phyloP scores from a whole-genome alignment of 2,888 invertebrate genomes.

The Biston betularia region DNA sequence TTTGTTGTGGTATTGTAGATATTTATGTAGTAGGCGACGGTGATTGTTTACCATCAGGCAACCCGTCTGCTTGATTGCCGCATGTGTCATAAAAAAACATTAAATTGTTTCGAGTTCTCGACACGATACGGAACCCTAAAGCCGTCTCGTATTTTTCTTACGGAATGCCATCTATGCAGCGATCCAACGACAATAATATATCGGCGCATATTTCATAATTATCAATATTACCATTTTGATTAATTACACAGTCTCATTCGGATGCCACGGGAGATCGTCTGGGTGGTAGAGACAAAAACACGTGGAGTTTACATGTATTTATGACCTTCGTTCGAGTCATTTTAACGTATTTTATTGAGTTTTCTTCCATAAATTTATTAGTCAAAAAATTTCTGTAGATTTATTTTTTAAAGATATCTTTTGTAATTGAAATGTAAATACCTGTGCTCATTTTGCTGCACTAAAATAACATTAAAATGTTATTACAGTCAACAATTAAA shows the following conservation, averaged over 20 bases:
- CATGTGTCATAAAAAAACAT: no score
- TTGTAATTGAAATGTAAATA: not conserved
- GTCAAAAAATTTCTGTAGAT: not conserved
- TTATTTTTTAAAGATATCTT: not conserved
- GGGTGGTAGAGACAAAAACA: slow-evolving; percentile 53
- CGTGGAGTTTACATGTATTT: slow-evolving; percentile 3
- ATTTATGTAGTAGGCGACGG: no score
- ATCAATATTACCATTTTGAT: slow-evolving; percentile 54
- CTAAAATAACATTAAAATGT: no score
- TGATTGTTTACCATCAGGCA: no score
- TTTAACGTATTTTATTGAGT: not conserved
- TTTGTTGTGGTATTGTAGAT: no score
- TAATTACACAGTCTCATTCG: slow-evolving; percentile 47
- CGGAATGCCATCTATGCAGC: slow-evolving; percentile 67
- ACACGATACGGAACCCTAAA: slow-evolving; percentile 36
- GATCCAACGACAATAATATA: slow-evolving; percentile 68
- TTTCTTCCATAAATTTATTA: not conserved
- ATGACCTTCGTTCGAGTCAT: not conserved
- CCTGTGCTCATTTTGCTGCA: no score
- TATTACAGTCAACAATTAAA: no score
- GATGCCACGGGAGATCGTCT: slow-evolving; percentile 51
- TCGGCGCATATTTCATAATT: slow-evolving; percentile 77
- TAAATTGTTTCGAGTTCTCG: not conserved
- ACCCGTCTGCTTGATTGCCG: no score
- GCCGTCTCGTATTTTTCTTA: slow-evolving; percentile 37